phyloP scores from a whole-genome alignment of 2,888 invertebrate genomes.

The Catocala fraxini region DNA sequence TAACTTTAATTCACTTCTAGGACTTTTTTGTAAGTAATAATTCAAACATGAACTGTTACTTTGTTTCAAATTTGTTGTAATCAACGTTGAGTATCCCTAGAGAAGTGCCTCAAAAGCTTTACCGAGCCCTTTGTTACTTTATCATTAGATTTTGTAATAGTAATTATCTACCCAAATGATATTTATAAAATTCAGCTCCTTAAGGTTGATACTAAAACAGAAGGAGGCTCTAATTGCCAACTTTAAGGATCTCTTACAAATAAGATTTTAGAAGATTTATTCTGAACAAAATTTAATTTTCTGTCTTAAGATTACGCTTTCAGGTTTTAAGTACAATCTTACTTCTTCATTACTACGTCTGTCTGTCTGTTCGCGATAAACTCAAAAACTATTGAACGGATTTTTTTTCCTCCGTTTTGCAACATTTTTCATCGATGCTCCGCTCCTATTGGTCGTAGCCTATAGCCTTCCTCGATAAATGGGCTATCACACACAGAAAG shows the following conservation, averaged over 20 bases:
- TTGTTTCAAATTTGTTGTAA: neutral
- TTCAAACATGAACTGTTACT: too few species aligned
- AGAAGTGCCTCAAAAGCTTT: neutral
- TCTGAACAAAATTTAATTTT: conserved; percentile 21
- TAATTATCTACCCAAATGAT: conserved; percentile 25
- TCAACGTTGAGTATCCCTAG: neutral
- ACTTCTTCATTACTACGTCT: neutral
- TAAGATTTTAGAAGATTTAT: conserved; percentile 29
- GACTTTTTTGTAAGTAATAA: too few species aligned
- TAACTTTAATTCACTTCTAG: too few species aligned
- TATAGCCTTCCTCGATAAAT: too few species aligned
- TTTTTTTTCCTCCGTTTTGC: too few species aligned
- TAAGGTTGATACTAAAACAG: conserved; percentile 27
- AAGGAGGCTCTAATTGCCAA: conserved; percentile 34
- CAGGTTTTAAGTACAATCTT: neutral
- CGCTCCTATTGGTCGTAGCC: too few species aligned
- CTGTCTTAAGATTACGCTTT: conserved; percentile 10
- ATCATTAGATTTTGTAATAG: conserved; percentile 25
- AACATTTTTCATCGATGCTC: too few species aligned
- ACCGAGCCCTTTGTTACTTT: conserved; percentile 8
- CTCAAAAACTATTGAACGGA: too few species aligned
- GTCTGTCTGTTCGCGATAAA: neutral
- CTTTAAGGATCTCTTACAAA: conserved; percentile 33
- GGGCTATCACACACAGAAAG: too few species aligned
- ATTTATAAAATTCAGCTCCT: conserved; percentile 25